phyloP scores from a whole-genome alignment of 2,888 invertebrate species.

The Smittia sp. region DNA sequence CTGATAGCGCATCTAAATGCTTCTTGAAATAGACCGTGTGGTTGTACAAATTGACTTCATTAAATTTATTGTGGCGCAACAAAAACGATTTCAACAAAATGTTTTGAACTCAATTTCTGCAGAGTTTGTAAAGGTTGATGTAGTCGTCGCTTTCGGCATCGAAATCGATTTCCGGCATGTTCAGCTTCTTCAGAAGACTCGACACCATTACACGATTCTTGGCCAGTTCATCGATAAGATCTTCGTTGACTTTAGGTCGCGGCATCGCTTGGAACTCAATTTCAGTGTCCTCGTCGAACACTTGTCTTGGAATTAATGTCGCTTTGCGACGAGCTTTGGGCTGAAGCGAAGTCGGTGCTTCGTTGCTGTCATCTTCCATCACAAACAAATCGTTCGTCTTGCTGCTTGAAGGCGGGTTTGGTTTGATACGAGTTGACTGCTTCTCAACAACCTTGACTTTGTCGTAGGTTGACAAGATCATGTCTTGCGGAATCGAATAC shows the following conservation, averaged over 20 bases:
- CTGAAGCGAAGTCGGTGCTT: not conserved
- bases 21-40: not conserved
- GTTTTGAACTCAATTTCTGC: not conserved
- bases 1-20: not conserved
- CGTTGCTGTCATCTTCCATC: not conserved
- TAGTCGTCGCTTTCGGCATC: conserved; percentile 11
- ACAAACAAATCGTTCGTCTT: not conserved
- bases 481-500: conserved; percentile 22
- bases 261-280: not conserved
- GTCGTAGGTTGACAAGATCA: not conserved
- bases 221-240: conserved; percentile 2
- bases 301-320: not conserved
- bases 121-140: conserved; percentile 14
- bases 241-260: not conserved
- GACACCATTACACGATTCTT: not conserved
- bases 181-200: not conserved
- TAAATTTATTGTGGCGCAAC: not conserved
- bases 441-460: not conserved
- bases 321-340: not conserved
- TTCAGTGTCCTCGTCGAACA: not conserved
- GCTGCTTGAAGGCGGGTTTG: too few species aligned
- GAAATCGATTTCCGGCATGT: conserved; percentile 10
- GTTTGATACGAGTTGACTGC: not conserved
- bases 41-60: not conserved
- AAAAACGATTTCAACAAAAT: not conserved